A percentile compares a stretch with the other conserved stretches of the same genome.
phyloP scores from a whole-genome alignment of 2,113 vertebrate species.

The Nanorana parkeri region DNA sequence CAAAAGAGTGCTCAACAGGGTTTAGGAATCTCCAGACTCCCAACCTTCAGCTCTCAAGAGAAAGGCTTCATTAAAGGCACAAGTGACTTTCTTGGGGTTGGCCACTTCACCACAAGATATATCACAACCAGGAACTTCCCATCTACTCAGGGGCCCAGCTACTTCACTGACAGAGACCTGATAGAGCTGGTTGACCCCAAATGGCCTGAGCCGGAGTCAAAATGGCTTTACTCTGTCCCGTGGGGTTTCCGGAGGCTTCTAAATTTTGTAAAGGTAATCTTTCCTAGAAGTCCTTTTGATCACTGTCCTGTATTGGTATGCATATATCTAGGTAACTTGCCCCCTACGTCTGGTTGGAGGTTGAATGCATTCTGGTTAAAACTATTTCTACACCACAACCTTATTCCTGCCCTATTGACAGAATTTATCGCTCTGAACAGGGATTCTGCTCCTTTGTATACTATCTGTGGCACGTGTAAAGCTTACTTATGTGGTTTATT shows the following conservation, averaged over 20 bases:
- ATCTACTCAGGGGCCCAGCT: slow-evolving; percentile 74
- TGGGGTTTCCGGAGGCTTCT: slow-evolving; percentile 92
- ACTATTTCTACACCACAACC: too few species aligned
- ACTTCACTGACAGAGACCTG: slow-evolving; percentile 83
- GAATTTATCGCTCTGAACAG: too few species aligned
- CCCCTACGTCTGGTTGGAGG: too few species aligned
- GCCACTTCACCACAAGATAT: slow-evolving; percentile 90
- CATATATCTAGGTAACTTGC: too few species aligned
- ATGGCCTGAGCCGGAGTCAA: slow-evolving; percentile 86
- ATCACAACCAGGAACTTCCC: slow-evolving; percentile 81
- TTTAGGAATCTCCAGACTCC: slow-evolving; percentile 81
- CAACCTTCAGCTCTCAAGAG: slow-evolving; percentile 86
- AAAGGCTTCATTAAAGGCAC: slow-evolving; percentile 91
- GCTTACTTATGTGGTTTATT: too few species aligned
- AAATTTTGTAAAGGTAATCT: slow-evolving; percentile 90
- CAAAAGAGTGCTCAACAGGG: slow-evolving; percentile 87
- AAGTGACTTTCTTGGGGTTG: slow-evolving; percentile 89
- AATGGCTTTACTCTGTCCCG: slow-evolving; percentile 86
- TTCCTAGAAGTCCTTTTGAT: too few species aligned
- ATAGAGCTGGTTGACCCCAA: slow-evolving; percentile 87
- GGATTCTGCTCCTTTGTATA: too few species aligned
- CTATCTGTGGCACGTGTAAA: too few species aligned
- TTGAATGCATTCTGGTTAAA: too few species aligned
- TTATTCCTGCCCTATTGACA: too few species aligned
- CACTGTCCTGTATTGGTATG: too few species aligned